phyloP scores from a whole-genome alignment of 2,113 vertebrate genomes.

The Aspiorhynchus laticeps region DNA sequence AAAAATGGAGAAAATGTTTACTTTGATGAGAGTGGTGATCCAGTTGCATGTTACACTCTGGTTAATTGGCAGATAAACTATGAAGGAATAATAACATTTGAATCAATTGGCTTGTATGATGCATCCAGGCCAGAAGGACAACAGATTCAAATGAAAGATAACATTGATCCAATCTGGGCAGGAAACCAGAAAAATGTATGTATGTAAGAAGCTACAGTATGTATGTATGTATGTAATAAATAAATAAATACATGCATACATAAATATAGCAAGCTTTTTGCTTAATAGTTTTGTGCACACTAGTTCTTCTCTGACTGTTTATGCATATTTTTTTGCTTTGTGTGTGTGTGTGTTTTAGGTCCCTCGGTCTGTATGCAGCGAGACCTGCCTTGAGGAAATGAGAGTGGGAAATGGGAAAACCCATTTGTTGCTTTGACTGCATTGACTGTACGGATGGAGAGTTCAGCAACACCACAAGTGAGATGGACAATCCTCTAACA shows the following conservation, averaged over 20 bases:
- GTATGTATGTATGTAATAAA: not conserved
- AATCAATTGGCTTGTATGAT: constrained; percentile 76
- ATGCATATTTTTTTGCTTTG: constrained; percentile 59
- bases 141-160: constrained; percentile 72
- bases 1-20: constrained; percentile 72
- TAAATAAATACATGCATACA: not conserved
- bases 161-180: constrained; percentile 70
- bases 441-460: constrained; percentile 76
- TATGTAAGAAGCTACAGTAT: not conserved
- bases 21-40: constrained; percentile 76
- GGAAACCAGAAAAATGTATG: constrained; percentile 65
- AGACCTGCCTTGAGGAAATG: constrained; percentile 74
- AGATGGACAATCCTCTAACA: constrained; percentile 65
- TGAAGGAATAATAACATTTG: constrained; percentile 67
- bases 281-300: not conserved
- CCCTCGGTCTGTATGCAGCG: constrained; percentile 76
- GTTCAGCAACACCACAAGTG: constrained; percentile 80
- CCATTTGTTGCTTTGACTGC: constrained; percentile 80
- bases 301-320: not conserved
- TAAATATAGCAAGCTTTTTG: not conserved
- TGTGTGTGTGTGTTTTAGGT: constrained; percentile 60
- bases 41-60: constrained; percentile 74
- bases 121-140: constrained; percentile 69
- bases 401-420: constrained; percentile 75
- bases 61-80: constrained; percentile 77